Evolutionary conservation across 2,797 vertebrate species (phyloP).

Genomic region (Darevskia nairensis): DNA sequence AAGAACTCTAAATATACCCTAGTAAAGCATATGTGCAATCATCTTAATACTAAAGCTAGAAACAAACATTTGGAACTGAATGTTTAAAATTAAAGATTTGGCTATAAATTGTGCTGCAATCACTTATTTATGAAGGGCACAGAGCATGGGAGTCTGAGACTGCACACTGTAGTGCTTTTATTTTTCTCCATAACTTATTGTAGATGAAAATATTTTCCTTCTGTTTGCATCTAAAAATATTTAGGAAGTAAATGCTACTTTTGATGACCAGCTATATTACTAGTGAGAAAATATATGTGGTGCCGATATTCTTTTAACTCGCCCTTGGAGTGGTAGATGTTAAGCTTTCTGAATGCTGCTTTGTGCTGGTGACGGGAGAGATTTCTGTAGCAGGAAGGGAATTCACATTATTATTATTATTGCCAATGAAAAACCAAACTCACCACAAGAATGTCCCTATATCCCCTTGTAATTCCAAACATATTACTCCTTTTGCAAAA

Average conservation of each 20-base stretch:
- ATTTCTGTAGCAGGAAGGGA: conserved; percentile 66
- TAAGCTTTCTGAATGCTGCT: conserved; percentile 73
- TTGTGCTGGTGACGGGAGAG: conserved; percentile 77
- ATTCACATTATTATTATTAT: conserved; percentile 55
- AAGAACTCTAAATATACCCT: neutral
- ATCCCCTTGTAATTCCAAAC: conserved; percentile 93
- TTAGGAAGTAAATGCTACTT: conserved; percentile 28
- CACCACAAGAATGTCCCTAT: conserved; percentile 94
- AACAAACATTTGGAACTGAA: conserved; percentile 3
- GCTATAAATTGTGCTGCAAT: neutral
- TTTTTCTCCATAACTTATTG: neutral
- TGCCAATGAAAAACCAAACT: conserved; percentile 86
- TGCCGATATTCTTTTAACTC: conserved; percentile 34
- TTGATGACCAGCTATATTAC: conserved; percentile 30
- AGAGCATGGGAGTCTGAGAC: too few relatives aligned
- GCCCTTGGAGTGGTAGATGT: conserved; percentile 69
- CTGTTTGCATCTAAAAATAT: conserved; percentile 23
- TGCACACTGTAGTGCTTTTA: neutral
- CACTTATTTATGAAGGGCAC: neutral
- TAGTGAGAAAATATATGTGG: conserved; percentile 6
- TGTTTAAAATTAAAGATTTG: neutral
- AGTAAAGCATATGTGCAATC: neutral
- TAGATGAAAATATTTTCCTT: neutral
- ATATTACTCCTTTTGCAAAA: conserved; percentile 91
- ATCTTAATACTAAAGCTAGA: neutral